phyloP scores from a whole-genome alignment of 2,113 vertebrate genomes.

The Pomatostomus ruficeps region DNA sequence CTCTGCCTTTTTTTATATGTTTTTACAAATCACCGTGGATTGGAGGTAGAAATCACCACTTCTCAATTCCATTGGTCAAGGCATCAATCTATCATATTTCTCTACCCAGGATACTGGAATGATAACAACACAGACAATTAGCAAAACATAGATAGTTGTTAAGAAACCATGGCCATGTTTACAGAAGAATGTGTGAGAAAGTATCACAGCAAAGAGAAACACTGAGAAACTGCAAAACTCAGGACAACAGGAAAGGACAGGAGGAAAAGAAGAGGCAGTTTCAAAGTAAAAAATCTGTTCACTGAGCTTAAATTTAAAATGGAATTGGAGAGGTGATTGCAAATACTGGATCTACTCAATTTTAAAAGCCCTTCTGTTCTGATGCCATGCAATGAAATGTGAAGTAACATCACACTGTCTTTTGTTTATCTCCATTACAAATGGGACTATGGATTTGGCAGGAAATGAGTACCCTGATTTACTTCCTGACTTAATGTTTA shows the following conservation, averaged over 20 bases:
- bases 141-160: no score
- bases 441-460: not conserved
- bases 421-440: not conserved
- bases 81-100: no score
- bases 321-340: not conserved
- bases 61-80: no score
- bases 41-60: no score
- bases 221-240: no score
- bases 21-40: no score
- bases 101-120: no score
- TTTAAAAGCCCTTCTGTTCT: not conserved
- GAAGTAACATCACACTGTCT: not conserved
- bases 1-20: no score
- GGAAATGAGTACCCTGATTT: not conserved
- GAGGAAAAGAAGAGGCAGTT: not conserved
- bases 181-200: no score
- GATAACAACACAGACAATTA: no score
- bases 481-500: not conserved
- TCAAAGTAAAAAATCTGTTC: not conserved
- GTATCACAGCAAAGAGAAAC: no score
- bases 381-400: not conserved
- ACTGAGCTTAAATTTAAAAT: not conserved
- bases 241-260: not conserved
- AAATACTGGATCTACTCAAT: not conserved
- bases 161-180: no score